Evolutionary conservation across 2,113 vertebrate species (phyloP).

Genomic region (Rhinopomastus cyanomelas): DNA sequence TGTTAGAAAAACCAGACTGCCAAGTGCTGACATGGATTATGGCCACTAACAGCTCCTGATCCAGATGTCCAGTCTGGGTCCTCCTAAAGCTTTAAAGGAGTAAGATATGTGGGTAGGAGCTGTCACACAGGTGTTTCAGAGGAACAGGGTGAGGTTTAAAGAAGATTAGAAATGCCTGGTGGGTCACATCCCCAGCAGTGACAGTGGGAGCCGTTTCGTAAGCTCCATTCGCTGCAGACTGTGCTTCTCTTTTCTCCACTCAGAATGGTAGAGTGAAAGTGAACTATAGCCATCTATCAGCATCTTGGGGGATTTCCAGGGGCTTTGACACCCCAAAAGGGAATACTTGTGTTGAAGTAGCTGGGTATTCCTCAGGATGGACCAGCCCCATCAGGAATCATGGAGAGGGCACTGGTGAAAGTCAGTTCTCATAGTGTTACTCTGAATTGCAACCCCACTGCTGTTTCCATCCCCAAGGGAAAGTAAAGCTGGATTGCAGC

Average conservation of each 20-base stretch:
- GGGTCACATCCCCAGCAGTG: background rate
- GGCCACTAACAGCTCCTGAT: background rate
- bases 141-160: background rate
- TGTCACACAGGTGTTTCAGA: background rate
- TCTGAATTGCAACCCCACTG: background rate
- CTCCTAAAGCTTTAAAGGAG: background rate
- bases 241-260: background rate
- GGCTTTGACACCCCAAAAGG: background rate
- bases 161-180: background rate
- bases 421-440: accelerated
- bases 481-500: background rate
- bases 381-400: background rate
- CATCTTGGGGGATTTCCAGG: background rate
- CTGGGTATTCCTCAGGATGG: background rate
- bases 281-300: background rate
- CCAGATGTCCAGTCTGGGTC: background rate
- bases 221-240: background rate
- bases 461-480: background rate
- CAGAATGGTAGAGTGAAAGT: background rate
- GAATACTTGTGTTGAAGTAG: background rate
- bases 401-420: background rate
- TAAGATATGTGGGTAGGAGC: background rate
- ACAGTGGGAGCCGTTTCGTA: background rate
- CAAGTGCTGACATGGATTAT: background rate
- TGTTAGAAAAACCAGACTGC: background rate